These are phyloP conservation scores for Leptinotarsa texana DNA, from an alignment of 1,140 invertebrate genomes.

Conservation along the genomic window DNA sequence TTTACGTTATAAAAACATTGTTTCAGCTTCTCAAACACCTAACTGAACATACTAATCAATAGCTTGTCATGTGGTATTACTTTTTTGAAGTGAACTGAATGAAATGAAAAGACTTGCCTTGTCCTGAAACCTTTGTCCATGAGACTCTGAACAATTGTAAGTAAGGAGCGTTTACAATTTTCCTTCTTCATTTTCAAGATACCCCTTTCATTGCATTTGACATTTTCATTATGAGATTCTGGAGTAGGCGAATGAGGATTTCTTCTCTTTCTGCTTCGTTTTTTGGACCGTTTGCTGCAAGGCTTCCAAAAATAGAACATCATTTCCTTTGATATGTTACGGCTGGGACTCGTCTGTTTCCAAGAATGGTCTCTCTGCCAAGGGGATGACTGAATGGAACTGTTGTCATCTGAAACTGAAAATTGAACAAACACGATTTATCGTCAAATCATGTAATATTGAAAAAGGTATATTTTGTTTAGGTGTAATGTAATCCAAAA, in stretches of 20 bases:
- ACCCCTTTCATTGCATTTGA: conserved; percentile 45
- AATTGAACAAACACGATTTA: too few species aligned
- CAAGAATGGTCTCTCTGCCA: conserved; percentile 86
- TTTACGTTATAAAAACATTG: too few species aligned
- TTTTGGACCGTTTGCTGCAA: conserved; percentile 49
- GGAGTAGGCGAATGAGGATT: conserved; percentile 44
- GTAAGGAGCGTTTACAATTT: conserved; percentile 45
- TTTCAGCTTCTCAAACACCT: too few species aligned
- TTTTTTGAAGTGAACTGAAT: too few species aligned
- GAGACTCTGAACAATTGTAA: conserved; percentile 57
- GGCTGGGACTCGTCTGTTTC: conserved; percentile 77
- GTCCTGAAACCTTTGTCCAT: conserved; percentile 52
- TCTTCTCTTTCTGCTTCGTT: conserved; percentile 56
- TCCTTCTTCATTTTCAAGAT: conserved; percentile 31
- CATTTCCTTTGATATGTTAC: conserved; percentile 72
- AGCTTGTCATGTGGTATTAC: too few species aligned
- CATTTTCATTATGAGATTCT: conserved; percentile 61
- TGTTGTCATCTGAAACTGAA: conserved; percentile 83
- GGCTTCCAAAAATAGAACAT: conserved; percentile 72
- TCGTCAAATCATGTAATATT: too few species aligned
- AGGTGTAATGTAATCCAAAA: too few species aligned
- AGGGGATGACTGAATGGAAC: conserved; percentile 83
- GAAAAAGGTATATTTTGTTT: too few species aligned
- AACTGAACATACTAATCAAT: too few species aligned
- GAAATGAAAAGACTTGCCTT: conserved; percentile 26